Evolutionary conservation across 1,140 invertebrate genomes (phyloP).

Genomic region (Panulirus ornatus): DNA sequence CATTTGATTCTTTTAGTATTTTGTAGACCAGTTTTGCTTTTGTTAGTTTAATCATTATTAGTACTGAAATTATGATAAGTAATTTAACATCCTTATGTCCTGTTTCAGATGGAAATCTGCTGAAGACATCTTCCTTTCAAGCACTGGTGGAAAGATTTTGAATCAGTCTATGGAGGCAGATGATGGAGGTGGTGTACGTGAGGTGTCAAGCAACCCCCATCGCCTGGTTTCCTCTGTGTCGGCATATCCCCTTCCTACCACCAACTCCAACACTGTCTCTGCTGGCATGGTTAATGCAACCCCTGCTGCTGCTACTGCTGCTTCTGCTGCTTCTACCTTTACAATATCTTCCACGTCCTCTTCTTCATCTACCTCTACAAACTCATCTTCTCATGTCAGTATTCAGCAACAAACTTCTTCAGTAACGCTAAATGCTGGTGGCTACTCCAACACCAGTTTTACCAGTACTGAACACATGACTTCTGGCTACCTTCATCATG

Average conservation of each 20-base stretch:
- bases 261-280: conserved; percentile 60
- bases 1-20: no score
- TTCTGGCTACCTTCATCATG: conserved; percentile 23
- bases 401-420: conserved; percentile 39
- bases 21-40: no score
- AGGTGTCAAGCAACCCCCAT: conserved; percentile 40
- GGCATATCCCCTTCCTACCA: conserved; percentile 58
- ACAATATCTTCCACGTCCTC: conserved; percentile 64
- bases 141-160: conserved; percentile 32
- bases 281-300: conserved; percentile 42
- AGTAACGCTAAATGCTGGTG: background rate
- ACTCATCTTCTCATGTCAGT: conserved; percentile 39
- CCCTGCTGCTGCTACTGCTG: conserved; percentile 33
- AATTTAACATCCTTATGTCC: background rate
- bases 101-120: conserved; percentile 67
- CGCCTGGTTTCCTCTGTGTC: conserved; percentile 67
- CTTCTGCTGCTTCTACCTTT: conserved; percentile 61
- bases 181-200: conserved; percentile 32
- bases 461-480: conserved; percentile 4
- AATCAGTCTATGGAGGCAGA: conserved; percentile 33
- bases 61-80: background rate
- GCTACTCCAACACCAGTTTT: background rate
- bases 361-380: conserved; percentile 66
- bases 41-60: no score
- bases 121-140: conserved; percentile 58